A percentile compares a stretch with the other conserved stretches of the same genome.
Conservation (phyloP, 2,113 vertebrate species). For the Heterocephalus glaber region DNA sequence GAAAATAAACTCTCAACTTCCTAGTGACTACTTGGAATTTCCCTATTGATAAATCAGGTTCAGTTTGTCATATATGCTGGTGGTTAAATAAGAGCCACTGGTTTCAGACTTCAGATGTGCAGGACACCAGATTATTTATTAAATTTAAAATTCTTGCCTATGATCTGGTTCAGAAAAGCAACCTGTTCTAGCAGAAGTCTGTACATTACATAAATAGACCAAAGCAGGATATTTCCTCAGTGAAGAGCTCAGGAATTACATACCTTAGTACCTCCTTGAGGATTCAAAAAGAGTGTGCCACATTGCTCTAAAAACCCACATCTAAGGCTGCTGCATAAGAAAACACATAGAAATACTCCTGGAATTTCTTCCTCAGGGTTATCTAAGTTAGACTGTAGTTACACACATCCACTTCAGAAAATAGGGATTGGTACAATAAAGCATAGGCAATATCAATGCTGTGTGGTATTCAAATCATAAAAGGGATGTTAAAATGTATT, state of each 20-base stretch:
- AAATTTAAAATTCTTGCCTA: not conserved
- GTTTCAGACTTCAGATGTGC: not conserved
- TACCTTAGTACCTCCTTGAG: not conserved
- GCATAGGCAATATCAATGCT: not conserved
- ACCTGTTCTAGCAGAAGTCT: not conserved
- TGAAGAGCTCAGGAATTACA: not conserved
- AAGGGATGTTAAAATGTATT: not conserved
- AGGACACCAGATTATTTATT: not conserved
- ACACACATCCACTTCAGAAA: not conserved
- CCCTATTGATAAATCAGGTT: not conserved
- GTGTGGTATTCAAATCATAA: not conserved
- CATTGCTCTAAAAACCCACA: not conserved
- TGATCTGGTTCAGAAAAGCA: not conserved
- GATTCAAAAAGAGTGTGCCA: not conserved
- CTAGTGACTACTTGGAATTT: not conserved
- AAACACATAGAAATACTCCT: not conserved
- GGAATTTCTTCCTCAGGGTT: not conserved
- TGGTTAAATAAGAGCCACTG: not conserved
- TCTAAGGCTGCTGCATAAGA: not conserved
- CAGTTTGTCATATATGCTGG: not conserved
- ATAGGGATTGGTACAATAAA: not conserved
- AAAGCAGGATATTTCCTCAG: not conserved
- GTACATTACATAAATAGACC: not conserved
- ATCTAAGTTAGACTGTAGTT: not conserved
- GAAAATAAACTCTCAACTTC: constrained; percentile 56